phyloP scores from a whole-genome alignment of 1,140 invertebrate genomes.

The Acromyrmex echinatior region DNA sequence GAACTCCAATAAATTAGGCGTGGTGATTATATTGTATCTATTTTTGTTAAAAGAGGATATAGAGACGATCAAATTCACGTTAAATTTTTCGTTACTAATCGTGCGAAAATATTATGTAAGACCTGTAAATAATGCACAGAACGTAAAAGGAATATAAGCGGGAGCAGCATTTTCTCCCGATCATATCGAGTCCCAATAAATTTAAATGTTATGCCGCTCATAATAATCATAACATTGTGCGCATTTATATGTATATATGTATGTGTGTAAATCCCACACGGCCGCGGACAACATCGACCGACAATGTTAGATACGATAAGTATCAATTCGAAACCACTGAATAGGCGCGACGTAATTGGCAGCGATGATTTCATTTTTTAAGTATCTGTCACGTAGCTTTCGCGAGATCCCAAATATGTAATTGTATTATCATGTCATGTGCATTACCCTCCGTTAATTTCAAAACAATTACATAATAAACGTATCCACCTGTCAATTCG shows the following conservation, averaged over 20 bases:
- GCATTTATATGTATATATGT: slow-evolving; percentile 34
- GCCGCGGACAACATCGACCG: background rate
- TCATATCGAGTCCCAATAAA: slow-evolving; percentile 36
- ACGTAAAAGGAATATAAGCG: slow-evolving; percentile 16
- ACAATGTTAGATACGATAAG: slow-evolving; percentile 3
- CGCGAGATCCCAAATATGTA: background rate
- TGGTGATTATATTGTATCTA: background rate
- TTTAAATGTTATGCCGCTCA: slow-evolving; percentile 48
- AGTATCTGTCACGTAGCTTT: background rate
- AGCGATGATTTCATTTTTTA: slow-evolving; percentile 49
- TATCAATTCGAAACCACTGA: background rate
- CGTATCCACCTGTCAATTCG: slow-evolving; percentile 35
- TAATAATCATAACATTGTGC: slow-evolving; percentile 11
- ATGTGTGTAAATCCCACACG: slow-evolving; percentile 24
- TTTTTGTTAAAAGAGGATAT: background rate
- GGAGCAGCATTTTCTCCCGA: slow-evolving; percentile 32
- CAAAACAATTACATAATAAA: slow-evolving; percentile 25
- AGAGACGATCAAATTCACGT: background rate
- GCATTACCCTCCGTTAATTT: slow-evolving; percentile 26
- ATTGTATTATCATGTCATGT: background rate
- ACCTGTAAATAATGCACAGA: slow-evolving; percentile 28
- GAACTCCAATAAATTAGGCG: background rate
- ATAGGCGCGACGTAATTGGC: slow-evolving; percentile 20
- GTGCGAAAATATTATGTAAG: background rate
- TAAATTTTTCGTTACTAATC: slow-evolving; percentile 11